Evolutionary conservation across 2,888 invertebrate species (phyloP), one percentile per base, ranked within the genome.

Genomic region (Antheraea assamensis): DNA sequence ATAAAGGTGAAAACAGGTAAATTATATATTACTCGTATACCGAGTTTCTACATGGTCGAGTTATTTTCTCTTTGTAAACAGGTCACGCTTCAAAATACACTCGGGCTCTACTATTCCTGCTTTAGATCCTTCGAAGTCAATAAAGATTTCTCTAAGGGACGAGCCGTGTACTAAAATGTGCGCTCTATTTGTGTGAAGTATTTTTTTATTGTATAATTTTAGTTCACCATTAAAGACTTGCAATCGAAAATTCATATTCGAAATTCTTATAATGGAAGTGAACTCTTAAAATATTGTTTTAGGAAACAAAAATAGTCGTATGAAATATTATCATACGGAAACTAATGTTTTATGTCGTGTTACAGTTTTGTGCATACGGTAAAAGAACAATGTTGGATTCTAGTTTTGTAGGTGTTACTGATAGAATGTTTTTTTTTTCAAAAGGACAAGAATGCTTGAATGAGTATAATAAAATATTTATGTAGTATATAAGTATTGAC

Each of bases 121-220:
- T 66, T 19, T 35, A 21, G 66, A 66, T 66, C 31, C 30, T 31
- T 31, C 31, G 31, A 66, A 66, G 66, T 66, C 31, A 30, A 35
- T 66, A 71, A 71, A 71, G 58, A 71, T 71, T 71, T 55, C 71
- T 58, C 30, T 35, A 31, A 30, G 58, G 80, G 79, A 82, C 83
- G 85, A 85, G 85, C 82, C 80, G 82, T 79, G 76, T 78, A 75
- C 78, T 64, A 73, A 73, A 76, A 74, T 66, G 5, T 7, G 19
- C 31, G 30, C 19, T 31, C 21, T 66, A 31, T 66, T 66, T 66
- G 66, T 19, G 27, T 27, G 13, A 27, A 61, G 27, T 10, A 61
- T 61, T 61, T 27, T 35, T 55, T 61, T n/a, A 55, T 55, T 61
- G 27, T 19, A 15, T 61, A 27, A n/a, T 13, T 61, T 27, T 61